These are phyloP conservation scores for Promerops cafer DNA, from an alignment of 2,113 vertebrate genomes.

Conservation along the genomic window DNA sequence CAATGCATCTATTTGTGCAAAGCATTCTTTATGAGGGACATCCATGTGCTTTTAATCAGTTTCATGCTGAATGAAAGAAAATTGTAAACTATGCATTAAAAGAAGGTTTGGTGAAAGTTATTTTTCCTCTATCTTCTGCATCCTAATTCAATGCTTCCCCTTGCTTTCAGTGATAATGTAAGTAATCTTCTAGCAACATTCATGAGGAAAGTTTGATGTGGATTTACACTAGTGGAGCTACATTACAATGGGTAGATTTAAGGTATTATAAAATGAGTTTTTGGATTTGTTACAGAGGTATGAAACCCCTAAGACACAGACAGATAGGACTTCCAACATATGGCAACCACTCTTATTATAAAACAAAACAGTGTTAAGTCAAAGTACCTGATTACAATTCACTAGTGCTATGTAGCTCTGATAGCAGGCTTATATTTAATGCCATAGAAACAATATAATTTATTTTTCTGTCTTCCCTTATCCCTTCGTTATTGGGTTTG, in stretches of 20 bases:
- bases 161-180: conserved; percentile 71
- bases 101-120: conserved; percentile 79
- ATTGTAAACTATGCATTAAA: conserved; percentile 80
- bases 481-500: conserved; percentile 87
- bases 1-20: conserved; percentile 57
- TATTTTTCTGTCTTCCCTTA: conserved; percentile 91
- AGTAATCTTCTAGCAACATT: conserved; percentile 78
- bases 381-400: conserved; percentile 99
- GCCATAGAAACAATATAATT: conserved; percentile 96
- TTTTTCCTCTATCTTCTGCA: conserved; percentile 74
- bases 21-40: conserved; percentile 59
- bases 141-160: conserved; percentile 75
- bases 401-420: conserved; percentile 85
- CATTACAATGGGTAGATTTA: conserved; percentile 97
- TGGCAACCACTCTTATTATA: conserved; percentile 83
- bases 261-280: conserved; percentile 89
- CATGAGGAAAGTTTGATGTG: conserved; percentile 86
- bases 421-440: conserved; percentile 92
- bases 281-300: conserved; percentile 84
- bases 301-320: conserved; percentile 74
- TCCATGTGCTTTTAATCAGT: conserved; percentile 77
- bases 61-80: conserved; percentile 76
- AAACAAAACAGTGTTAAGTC: conserved; percentile 89
- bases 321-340: conserved; percentile 81
- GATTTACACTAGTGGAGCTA: conserved; percentile 88